Percentiles rank a stretch among this genome's conserved stretches.
Conservation (phyloP, 2,113 vertebrate species). For the Rynchops niger region DNA sequence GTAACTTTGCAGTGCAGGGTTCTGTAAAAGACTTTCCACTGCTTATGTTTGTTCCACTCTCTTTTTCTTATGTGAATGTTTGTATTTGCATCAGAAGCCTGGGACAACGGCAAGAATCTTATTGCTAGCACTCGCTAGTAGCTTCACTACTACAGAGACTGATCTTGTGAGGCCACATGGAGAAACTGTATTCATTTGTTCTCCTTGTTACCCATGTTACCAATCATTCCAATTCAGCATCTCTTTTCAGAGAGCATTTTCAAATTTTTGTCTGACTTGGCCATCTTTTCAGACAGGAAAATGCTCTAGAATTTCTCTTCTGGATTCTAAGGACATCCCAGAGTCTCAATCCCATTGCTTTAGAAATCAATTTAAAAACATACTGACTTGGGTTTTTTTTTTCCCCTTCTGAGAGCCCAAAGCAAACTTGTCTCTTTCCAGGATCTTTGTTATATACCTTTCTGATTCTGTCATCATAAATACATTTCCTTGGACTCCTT, state of each 20-base stretch:
- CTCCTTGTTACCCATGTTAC: neutral
- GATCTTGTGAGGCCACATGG: neutral
- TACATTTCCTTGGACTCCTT: neutral
- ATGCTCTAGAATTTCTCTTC: neutral
- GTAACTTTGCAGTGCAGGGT: neutral
- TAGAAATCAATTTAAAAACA: neutral
- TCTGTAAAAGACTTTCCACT: neutral
- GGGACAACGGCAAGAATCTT: neutral
- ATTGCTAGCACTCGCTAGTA: neutral
- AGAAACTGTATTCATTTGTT: neutral
- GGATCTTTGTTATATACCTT: neutral
- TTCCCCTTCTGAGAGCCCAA: neutral
- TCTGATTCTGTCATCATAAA: neutral
- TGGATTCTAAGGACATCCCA: neutral
- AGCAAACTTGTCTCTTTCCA: neutral
- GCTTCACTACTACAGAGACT: neutral
- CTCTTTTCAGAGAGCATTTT: neutral
- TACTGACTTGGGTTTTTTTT: neutral
- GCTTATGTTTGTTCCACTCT: neutral
- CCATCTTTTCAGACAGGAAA: neutral
- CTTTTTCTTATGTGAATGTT: neutral
- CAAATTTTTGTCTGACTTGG: neutral
- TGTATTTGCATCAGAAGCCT: neutral
- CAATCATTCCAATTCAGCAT: neutral
- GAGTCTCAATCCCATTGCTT: neutral